Evolutionary conservation across 1,140 invertebrate species (phyloP).

Genomic region (Cepaea nemoralis): DNA sequence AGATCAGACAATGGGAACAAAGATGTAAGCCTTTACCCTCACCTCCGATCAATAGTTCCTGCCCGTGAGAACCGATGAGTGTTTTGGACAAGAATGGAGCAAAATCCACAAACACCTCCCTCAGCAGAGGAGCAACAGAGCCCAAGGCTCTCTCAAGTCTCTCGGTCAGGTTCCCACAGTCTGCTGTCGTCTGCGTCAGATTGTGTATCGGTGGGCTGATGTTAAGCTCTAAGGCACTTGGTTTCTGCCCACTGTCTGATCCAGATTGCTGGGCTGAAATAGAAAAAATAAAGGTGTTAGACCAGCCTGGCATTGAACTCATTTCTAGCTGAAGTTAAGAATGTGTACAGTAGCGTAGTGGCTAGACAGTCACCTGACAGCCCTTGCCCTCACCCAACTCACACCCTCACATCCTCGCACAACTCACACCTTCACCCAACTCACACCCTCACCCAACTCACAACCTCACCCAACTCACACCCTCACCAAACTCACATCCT

Average conservation of each 20-base stretch:
- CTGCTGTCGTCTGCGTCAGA: constrained; percentile 53
- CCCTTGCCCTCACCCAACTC: too few species aligned
- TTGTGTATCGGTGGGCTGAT: constrained; percentile 53
- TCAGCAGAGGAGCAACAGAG: constrained; percentile 92
- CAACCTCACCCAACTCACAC: too few species aligned
- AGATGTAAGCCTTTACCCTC: constrained; percentile 72
- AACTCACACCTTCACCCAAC: too few species aligned
- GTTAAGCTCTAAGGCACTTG: constrained; percentile 58
- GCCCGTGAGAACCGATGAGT: constrained; percentile 96
- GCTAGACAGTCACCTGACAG: too few species aligned
- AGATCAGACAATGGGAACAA: background rate
- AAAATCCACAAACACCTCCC: constrained; percentile 99
- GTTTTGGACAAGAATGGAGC: constrained; percentile 98
- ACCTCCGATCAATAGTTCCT: constrained; percentile 97
- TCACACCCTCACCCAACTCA: too few species aligned
- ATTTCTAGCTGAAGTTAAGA: too few species aligned
- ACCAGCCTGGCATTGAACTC: too few species aligned
- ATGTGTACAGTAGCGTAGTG: too few species aligned
- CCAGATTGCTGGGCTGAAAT: constrained; percentile 36
- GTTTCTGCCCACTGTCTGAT: constrained; percentile 39
- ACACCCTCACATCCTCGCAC: too few species aligned
- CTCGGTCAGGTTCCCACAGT: constrained; percentile 71
- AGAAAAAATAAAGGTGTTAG: background rate
- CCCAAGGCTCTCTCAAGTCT: constrained; percentile 94
- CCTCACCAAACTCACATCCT: too few species aligned